Evolutionary conservation across 2,113 vertebrate genomes (phyloP).

Genomic region (Gnathonemus echidnorhynchus): DNA sequence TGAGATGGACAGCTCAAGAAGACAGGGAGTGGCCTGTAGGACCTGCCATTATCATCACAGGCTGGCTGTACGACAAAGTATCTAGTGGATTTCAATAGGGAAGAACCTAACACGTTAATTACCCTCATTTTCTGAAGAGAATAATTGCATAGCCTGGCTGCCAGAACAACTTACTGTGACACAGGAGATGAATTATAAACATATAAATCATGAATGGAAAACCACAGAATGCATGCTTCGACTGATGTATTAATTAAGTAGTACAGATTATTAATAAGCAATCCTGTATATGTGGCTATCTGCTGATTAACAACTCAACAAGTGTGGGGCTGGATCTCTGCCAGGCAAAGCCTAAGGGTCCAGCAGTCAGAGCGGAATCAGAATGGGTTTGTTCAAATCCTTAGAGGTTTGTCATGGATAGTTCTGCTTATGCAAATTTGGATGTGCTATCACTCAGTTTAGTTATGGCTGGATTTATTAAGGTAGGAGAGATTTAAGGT

Average conservation of each 20-base stretch:
- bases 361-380: neutral
- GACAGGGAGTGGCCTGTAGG: neutral
- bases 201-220: neutral
- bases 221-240: neutral
- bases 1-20: neutral
- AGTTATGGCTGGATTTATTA: neutral
- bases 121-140: neutral
- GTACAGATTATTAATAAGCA: neutral
- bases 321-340: neutral
- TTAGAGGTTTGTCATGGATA: neutral
- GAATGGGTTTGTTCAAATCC: neutral
- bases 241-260: neutral
- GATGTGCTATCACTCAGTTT: neutral
- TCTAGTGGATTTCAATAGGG: neutral
- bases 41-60: neutral
- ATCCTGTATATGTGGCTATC: neutral
- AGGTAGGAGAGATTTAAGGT: neutral
- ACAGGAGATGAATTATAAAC: neutral
- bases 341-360: neutral
- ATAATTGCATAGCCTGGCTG: neutral
- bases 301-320: neutral
- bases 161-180: neutral
- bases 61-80: neutral
- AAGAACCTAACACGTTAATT: neutral
- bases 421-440: neutral